Percentiles rank a stretch among this genome's conserved stretches.
Evolutionary conservation across 2,888 invertebrate genomes (phyloP).

Genomic region (Eristalis tenax): DNA sequence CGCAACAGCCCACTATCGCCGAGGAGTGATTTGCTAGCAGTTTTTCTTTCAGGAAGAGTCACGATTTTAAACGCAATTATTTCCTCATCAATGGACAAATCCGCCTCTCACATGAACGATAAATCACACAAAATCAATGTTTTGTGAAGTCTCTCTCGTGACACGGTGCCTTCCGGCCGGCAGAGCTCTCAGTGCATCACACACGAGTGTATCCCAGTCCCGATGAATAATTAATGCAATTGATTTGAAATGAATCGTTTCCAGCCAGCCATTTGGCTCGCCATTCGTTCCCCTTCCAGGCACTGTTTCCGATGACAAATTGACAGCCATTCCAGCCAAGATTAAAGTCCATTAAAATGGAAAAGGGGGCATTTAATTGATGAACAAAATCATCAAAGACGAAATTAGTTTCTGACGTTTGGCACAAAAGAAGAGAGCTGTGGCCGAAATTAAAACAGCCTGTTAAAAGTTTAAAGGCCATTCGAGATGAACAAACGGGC

Average conservation of each 20-base stretch:
- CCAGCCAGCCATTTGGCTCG: not conserved
- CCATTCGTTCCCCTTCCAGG: not conserved
- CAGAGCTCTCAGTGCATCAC: not conserved
- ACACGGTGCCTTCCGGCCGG: too few species aligned
- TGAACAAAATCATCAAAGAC: not conserved
- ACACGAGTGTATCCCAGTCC: not conserved
- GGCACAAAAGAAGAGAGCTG: not conserved
- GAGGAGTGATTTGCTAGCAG: too few species aligned
- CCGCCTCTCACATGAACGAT: too few species aligned
- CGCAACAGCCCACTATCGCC: too few species aligned
- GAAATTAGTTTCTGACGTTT: not conserved
- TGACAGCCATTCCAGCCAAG: not conserved
- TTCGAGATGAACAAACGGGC: not conserved
- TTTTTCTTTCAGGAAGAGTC: too few species aligned
- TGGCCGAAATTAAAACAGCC: not conserved
- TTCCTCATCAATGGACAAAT: too few species aligned
- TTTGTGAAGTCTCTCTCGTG: too few species aligned
- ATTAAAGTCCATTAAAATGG: not conserved
- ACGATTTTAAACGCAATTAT: too few species aligned
- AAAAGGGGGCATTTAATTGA: not conserved
- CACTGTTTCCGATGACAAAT: not conserved
- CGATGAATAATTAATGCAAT: not conserved
- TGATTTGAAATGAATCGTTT: not conserved
- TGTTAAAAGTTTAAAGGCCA: not conserved
- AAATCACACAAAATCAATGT: too few species aligned